These are phyloP conservation scores for Scolopax rusticola DNA, from an alignment of 2,797 vertebrate genomes.

Conservation along the genomic window DNA sequence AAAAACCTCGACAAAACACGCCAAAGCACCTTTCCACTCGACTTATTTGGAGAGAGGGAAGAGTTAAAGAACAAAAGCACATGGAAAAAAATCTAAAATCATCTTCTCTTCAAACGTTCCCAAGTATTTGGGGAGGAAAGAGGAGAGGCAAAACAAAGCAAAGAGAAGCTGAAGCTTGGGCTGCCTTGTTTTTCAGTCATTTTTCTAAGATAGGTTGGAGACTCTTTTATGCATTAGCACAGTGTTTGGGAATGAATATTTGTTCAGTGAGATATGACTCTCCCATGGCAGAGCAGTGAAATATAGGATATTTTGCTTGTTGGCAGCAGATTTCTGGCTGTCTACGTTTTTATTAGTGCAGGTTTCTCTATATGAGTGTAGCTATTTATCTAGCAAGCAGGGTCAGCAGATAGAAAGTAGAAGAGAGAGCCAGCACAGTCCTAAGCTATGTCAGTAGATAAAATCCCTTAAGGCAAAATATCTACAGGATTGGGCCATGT, in stretches of 20 bases:
- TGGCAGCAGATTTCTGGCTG: constrained; percentile 71
- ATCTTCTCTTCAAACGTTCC: neutral
- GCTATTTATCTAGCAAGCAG: constrained; percentile 66
- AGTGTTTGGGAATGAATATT: constrained; percentile 62
- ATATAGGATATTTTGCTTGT: constrained; percentile 66
- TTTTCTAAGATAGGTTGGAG: constrained; percentile 40
- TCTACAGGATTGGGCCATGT: constrained; percentile 30
- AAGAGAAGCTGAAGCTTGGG: neutral
- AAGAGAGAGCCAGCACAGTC: constrained; percentile 42
- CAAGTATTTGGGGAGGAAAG: neutral
- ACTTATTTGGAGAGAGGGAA: neutral
- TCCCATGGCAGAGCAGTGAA: constrained; percentile 51
- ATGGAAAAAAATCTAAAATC: neutral
- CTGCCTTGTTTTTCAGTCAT: neutral
- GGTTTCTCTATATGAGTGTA: constrained; percentile 54
- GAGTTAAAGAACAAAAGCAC: neutral
- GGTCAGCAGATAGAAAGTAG: constrained; percentile 52
- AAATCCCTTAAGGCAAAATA: constrained; percentile 31
- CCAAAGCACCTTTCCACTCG: neutral
- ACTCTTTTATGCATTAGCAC: constrained; percentile 35
- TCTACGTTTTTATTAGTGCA: constrained; percentile 65
- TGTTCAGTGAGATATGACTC: constrained; percentile 62
- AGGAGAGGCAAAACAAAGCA: neutral
- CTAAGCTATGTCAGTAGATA: constrained; percentile 38
- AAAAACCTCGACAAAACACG: neutral